These are phyloP conservation scores for Hippocampus comes DNA, from an alignment of 2,113 vertebrate species.

Conservation along the genomic window DNA sequence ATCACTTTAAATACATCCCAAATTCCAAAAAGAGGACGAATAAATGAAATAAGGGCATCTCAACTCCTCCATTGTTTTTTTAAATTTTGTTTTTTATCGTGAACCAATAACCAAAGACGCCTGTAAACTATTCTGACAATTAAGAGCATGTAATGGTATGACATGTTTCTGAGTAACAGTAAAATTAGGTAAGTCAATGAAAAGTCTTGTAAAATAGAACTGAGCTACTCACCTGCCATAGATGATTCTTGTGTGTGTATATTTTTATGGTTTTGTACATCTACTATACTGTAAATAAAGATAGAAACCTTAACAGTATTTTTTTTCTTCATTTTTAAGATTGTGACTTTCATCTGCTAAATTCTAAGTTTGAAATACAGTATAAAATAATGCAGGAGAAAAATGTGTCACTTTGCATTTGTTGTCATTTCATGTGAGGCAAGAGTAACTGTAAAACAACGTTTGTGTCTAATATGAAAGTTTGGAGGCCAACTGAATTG, in stretches of 20 bases:
- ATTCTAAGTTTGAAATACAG: too few species aligned
- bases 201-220: conserved; percentile 57
- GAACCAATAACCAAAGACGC: conserved; percentile 53
- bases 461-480: not conserved
- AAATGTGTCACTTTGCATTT: too few species aligned
- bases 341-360: not conserved
- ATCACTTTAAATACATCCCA: conserved; percentile 8
- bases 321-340: not conserved
- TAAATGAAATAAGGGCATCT: conserved; percentile 10
- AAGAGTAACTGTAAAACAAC: too few species aligned
- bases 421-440: too few species aligned
- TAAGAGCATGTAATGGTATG: conserved; percentile 2
- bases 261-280: conserved; percentile 76
- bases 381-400: too few species aligned
- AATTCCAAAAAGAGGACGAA: not conserved
- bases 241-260: conserved; percentile 65
- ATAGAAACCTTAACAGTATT: conserved; percentile 35
- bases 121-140: conserved; percentile 17
- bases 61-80: conserved; percentile 6
- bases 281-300: conserved; percentile 77
- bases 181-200: conserved; percentile 7
- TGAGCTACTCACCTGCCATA: conserved; percentile 51
- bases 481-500: too few species aligned
- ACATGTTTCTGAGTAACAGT: conserved; percentile 17
- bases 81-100: conserved; percentile 6